Percentiles rank a stretch among this genome's conserved stretches.
phyloP scores from a whole-genome alignment of 2,113 vertebrate species.

The Catharus bicknelli region DNA sequence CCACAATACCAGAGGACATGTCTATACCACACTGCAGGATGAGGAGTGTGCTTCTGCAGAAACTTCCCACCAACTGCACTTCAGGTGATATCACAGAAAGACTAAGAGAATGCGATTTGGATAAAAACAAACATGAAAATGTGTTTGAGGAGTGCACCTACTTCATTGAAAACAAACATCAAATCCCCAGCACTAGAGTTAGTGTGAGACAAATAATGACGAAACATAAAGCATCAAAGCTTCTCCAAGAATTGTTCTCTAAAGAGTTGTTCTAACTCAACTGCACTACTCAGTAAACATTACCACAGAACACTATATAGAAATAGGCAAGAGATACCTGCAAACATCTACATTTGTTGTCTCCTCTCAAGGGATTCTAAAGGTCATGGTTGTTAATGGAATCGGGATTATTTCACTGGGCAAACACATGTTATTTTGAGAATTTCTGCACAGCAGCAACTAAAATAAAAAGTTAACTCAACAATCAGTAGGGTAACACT shows the following conservation, averaged over 20 bases:
- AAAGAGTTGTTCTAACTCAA: background rate
- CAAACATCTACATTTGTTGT: background rate
- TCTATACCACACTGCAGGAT: background rate
- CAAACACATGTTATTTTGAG: background rate
- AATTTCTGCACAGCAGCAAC: background rate
- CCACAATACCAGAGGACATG: background rate
- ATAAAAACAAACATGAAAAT: background rate
- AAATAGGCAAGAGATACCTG: background rate
- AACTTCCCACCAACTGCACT: background rate
- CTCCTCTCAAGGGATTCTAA: background rate
- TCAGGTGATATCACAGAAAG: background rate
- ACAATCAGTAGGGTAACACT: background rate
- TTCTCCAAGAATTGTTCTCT: background rate
- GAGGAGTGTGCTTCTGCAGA: background rate
- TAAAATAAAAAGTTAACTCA: background rate
- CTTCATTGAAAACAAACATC: background rate
- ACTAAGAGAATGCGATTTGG: background rate
- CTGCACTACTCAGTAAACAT: background rate
- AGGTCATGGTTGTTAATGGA: background rate
- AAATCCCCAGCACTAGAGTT: background rate
- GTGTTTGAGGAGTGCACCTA: background rate
- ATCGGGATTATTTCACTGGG: background rate
- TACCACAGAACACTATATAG: background rate
- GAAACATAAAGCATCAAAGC: background rate
- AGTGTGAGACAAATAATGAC: background rate